Evolutionary conservation across 2,797 vertebrate genomes (phyloP).

Genomic region (Prunella strophiata): DNA sequence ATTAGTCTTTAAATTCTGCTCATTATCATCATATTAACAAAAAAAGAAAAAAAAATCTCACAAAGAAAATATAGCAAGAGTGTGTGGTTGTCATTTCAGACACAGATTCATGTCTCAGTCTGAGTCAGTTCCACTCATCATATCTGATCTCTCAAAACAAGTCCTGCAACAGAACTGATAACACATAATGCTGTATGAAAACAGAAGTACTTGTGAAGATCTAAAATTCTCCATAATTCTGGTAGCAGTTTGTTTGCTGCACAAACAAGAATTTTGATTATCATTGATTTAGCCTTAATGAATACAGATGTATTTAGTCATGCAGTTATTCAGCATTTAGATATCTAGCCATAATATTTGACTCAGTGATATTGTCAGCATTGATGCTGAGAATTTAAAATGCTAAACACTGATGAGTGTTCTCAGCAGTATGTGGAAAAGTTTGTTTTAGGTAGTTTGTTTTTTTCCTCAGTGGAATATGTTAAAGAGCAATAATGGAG

Average conservation of each 20-base stretch:
- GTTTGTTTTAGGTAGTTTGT: neutral
- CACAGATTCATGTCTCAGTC: neutral
- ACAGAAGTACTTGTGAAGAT: neutral
- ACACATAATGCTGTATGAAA: neutral
- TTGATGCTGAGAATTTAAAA: neutral
- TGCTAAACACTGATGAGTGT: neutral
- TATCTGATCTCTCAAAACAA: neutral
- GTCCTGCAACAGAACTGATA: neutral
- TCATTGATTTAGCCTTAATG: neutral
- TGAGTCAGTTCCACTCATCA: neutral
- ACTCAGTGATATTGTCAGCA: neutral
- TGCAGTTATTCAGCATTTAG: slow-evolving; percentile 17
- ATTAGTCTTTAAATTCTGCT: neutral
- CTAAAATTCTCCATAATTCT: neutral
- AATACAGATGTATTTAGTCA: slow-evolving; percentile 30
- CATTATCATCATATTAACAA: neutral
- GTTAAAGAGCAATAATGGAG: neutral
- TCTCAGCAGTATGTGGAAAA: neutral
- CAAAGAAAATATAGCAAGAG: neutral
- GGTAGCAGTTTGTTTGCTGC: neutral
- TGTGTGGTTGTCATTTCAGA: neutral
- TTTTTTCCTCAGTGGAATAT: fast-evolving
- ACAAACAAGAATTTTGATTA: slow-evolving; percentile 7
- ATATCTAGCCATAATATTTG: slow-evolving; percentile 33
- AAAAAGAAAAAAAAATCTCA: neutral